Percentiles rank a stretch among this genome's conserved stretches.
Evolutionary conservation across 1,140 invertebrate genomes (phyloP).

Genomic region (Diprion similis): DNA sequence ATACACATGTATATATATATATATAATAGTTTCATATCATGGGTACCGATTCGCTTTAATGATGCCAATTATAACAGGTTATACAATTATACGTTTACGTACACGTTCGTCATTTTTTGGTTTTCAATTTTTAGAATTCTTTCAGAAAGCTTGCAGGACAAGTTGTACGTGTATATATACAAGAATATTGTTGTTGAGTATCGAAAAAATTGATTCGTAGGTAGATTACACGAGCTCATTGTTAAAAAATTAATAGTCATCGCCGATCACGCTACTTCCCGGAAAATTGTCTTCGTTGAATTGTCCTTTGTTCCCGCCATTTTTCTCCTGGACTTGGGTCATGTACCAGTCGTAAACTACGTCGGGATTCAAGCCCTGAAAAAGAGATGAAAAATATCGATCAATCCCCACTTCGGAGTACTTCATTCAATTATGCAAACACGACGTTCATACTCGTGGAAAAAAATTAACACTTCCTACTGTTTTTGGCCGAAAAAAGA

Average conservation of each 20-base stretch:
- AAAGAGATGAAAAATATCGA: not conserved
- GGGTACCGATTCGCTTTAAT: no score
- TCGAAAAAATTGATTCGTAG: not conserved
- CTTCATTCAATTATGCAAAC: no score
- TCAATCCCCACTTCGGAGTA: no score
- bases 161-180: not conserved
- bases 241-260: not conserved
- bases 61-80: no score
- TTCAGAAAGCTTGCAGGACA: not conserved
- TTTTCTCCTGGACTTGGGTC: not conserved
- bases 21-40: no score
- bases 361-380: not conserved
- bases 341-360: not conserved
- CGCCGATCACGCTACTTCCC: not conserved
- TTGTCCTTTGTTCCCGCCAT: not conserved
- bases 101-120: no score
- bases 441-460: no score
- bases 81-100: no score
- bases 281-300: not conserved
- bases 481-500: no score
- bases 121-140: no score
- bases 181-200: conserved; percentile 6
- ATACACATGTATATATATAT: no score
- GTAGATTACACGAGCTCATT: not conserved
- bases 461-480: no score